A percentile compares a stretch with the other conserved stretches of the same genome.
phyloP scores from a whole-genome alignment of 2,797 vertebrate genomes.

The Cyprinodon diabolis region DNA sequence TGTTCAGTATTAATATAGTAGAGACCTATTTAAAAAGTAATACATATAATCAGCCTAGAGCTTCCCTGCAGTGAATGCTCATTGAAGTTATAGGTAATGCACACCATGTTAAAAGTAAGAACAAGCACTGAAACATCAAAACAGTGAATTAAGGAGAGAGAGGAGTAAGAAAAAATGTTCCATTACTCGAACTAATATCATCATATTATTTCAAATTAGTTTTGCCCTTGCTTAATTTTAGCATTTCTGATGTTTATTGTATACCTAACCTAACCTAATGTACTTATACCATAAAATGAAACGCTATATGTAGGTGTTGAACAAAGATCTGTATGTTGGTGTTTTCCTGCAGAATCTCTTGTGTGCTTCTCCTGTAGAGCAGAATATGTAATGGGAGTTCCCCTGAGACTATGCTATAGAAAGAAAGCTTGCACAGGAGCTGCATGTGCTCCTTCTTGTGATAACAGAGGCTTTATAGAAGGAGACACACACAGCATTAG shows the following conservation, averaged over 20 bases:
- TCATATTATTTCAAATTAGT: not conserved
- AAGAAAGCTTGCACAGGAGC: conserved; percentile 40
- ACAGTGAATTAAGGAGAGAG: not conserved
- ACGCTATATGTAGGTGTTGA: not conserved
- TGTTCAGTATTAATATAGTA: no score
- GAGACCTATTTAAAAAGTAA: no score
- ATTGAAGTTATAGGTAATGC: not conserved
- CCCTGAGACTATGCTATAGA: conserved; percentile 44
- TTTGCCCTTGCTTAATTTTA: not conserved
- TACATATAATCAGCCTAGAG: not conserved
- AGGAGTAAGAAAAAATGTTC: not conserved
- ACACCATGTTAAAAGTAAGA: not conserved
- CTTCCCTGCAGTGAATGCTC: not conserved
- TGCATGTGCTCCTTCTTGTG: conserved; percentile 57
- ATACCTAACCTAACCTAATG: not conserved
- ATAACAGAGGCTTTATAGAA: conserved; percentile 69
- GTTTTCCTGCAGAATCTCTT: conserved; percentile 19
- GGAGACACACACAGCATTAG: conserved; percentile 68
- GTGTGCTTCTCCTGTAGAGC: conserved; percentile 43
- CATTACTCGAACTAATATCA: not conserved
- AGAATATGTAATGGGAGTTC: conserved; percentile 45
- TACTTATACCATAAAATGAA: not conserved
- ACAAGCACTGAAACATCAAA: not conserved
- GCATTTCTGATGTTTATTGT: not conserved
- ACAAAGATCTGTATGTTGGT: conserved; percentile 15